Evolutionary conservation across 1,140 invertebrate species (phyloP), one percentile per base, ranked within the genome.

Genomic region (Drosophila nebulosa): DNA sequence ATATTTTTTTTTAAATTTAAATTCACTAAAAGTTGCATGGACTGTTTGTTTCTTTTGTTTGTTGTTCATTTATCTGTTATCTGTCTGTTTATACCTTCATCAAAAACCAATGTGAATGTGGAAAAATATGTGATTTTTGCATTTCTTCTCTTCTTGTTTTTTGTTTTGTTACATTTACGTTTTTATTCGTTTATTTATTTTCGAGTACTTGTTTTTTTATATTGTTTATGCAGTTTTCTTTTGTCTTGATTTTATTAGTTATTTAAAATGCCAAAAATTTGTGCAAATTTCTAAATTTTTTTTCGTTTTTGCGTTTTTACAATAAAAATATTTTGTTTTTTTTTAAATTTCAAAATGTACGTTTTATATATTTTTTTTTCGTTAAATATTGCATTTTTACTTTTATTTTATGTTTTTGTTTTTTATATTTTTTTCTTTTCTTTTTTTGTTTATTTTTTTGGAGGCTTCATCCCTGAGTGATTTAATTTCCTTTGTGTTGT

Each of bases 401-500:
- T 39, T 78, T 74, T 61, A 65, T 70, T 74, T 74, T 61, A 65
- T 70, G 14, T 66, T 63, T 67, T 60, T 57, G 32, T 46, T 42
- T 50, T 30, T 57, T 72, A 24, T 57, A 70, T 74, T 65, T 42
- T 27, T 51, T 58, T 58, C 16, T 27, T 66, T 52, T 64, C 27
- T 78, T 73, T 76, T 85, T 62, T 76, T 36, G 62, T 74, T 85
- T 85, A 59, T 86, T 86, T 76, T 80, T 86, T 88, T 88, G 83
- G 83, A 88, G 83, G 83, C 83, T 88, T 88, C 77, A 88, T 88
- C 83, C 83, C 83, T 88, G 83, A 88, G 83, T 88, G 83, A 88
- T 88, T 88, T 88, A 88, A 88, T 88, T 88, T 88, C 83, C 80
- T 88, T 88, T 88, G 83, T 88, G 88, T 55, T 88, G 83, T 88